Base-by-base conservation (phyloP, 2,888 invertebrate genomes). In the Polydrusus pterygomalis region DNA sequence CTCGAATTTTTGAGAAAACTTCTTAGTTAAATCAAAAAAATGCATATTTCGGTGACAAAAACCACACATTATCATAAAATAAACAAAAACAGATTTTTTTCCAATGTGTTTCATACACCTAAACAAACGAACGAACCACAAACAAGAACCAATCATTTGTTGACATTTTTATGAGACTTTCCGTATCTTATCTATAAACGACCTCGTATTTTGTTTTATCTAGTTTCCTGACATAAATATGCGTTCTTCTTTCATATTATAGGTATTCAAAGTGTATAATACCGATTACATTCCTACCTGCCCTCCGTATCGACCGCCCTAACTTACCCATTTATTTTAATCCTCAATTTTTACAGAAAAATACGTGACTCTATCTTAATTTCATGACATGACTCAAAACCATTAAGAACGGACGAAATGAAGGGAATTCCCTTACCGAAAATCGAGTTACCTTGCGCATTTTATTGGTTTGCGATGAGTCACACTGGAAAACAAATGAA, bases 401-500 rank as follows among this genome's bases (percentile, higher is more conserved):
- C 3, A 25, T 51, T 18, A n/a, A n/a, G n/a, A n/a, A 56, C 38
- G 30, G 34, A 58, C 20, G 49, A 49, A 25, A 60, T 0, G 11
- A 17, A 64, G 49, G 49, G 17, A 64, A 64, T 49, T 64, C 49
- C 64, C 64, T 56, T 43, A 34, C 20, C 18, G 17, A 17, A 51
- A 68, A 68, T 56, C 68, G 43, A 68, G 56, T 68, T 68, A 68
- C 68, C 40, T 54, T 64, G 49, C 56, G 13, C 17, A 38, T 68
- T 68, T 68, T 68, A 68, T 68, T 56, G 68, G 68, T 68, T 68
- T 56, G 6, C 54, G 68, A 68, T 70, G 70, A 70, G 62, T 70
- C 70, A 70, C 30, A 62, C 62, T 47, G 40, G 51, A 49, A 70
- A 65, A 70, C 49, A 63, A 70, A 63, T 51, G 60, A 62, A 38